These are phyloP conservation scores for Apomyelois bistriatella DNA, from an alignment of 2,888 invertebrate genomes.

Conservation along the genomic window DNA sequence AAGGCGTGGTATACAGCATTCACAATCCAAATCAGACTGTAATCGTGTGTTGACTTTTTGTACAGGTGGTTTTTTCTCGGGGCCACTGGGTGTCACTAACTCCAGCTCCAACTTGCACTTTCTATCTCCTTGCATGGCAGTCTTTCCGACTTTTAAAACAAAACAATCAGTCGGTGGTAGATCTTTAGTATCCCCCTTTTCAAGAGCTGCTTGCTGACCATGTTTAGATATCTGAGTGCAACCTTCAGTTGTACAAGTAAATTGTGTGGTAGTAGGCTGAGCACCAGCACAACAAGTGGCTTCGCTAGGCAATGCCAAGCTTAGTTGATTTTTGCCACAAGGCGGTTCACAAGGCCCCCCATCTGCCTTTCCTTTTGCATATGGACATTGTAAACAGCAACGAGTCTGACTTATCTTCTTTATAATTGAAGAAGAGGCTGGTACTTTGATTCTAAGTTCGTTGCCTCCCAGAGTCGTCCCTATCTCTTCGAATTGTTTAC, in stretches of 20 bases:
- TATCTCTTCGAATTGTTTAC: conserved; percentile 70
- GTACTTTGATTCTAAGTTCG: conserved; percentile 71
- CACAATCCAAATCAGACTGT: conserved; percentile 62
- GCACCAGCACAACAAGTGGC: conserved; percentile 54
- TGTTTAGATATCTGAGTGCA: conserved; percentile 57
- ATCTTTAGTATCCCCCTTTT: conserved; percentile 57
- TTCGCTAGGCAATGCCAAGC: conserved; percentile 57
- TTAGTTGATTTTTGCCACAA: conserved; percentile 69
- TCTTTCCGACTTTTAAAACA: conserved; percentile 84
- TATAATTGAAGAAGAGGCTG: conserved; percentile 58
- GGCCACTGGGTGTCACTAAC: conserved; percentile 83
- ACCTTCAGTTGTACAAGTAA: conserved; percentile 69
- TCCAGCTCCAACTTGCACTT: conserved; percentile 84
- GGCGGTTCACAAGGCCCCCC: conserved; percentile 53
- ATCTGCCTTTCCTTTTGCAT: conserved; percentile 34
- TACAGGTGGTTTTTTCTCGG: conserved; percentile 76
- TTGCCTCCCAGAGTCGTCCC: conserved; percentile 64
- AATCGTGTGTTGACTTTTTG: conserved; percentile 48
- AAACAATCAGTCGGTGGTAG: conserved; percentile 79
- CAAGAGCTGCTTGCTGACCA: conserved; percentile 44
- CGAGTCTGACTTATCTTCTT: conserved; percentile 73
- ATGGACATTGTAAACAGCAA: conserved; percentile 61
- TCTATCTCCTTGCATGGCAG: conserved; percentile 81
- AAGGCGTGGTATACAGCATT: conserved; percentile 45
- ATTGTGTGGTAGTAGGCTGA: conserved; percentile 58